Conservation (phyloP, 2,888 invertebrate genomes). For the Mythimna pallens region DNA sequence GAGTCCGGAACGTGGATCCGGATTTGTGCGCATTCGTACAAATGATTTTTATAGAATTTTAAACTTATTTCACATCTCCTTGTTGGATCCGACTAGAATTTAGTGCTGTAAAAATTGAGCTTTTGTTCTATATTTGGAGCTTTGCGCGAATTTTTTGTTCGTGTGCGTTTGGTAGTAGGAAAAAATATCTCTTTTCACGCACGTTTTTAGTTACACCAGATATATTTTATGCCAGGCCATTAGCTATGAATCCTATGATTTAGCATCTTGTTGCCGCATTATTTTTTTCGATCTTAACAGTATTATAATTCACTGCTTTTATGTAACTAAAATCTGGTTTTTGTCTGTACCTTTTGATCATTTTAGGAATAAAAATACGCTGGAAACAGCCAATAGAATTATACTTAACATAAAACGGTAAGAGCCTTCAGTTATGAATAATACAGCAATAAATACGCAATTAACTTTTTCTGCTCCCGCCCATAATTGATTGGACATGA, state of each 20-base stretch:
- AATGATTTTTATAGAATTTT: conserved; percentile 68
- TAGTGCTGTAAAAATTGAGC: conserved; percentile 34
- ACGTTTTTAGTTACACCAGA: conserved; percentile 8
- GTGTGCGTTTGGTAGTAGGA: not conserved
- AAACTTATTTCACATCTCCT: conserved; percentile 64
- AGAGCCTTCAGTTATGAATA: conserved; percentile 47
- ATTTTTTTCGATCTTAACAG: conserved; percentile 15
- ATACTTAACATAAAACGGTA: conserved; percentile 9
- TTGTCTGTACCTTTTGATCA: not conserved
- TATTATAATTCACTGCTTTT: conserved; percentile 22
- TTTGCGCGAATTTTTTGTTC: conserved; percentile 17
- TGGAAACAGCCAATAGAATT: conserved; percentile 22
- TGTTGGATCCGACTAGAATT: conserved; percentile 53
- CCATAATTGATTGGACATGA: conserved; percentile 64
- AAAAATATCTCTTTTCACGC: conserved; percentile 10
- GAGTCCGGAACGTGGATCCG: conserved; percentile 56
- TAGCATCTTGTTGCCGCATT: conserved; percentile 33
- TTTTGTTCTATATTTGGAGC: conserved; percentile 42
- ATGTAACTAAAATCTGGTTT: not conserved
- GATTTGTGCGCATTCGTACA: conserved; percentile 67
- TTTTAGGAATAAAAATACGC: not conserved
- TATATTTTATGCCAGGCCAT: conserved; percentile 20
- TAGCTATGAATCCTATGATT: conserved; percentile 26
- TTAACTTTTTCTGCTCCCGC: conserved; percentile 53
- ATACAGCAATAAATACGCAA: conserved; percentile 61